Conservation (phyloP, 2,113 vertebrate genomes). For the Oreochromis aureus region DNA sequence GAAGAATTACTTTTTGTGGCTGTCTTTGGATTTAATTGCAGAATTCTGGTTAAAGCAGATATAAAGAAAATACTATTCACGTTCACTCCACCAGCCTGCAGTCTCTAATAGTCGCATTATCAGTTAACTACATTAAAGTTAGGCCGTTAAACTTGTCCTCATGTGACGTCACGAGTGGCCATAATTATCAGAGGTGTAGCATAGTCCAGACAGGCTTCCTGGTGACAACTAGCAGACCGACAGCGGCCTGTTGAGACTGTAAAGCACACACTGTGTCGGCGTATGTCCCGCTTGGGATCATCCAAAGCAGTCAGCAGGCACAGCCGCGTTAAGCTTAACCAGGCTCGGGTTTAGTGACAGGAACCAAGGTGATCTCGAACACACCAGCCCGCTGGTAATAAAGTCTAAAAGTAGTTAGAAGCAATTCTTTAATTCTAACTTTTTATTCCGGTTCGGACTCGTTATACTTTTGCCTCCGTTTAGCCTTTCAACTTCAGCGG, state of each 20-base stretch:
- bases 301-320: background rate
- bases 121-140: background rate
- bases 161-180: background rate
- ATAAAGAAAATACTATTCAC: rapidly evolving
- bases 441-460: background rate
- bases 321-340: background rate
- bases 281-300: background rate
- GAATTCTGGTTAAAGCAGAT: background rate
- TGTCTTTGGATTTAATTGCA: background rate
- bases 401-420: background rate
- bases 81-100: rapidly evolving
- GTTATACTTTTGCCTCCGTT: background rate
- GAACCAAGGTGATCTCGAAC: too few relatives aligned
- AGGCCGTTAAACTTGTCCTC: background rate
- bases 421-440: background rate
- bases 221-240: background rate
- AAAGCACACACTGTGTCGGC: background rate
- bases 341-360: rapidly evolving
- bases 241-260: background rate
- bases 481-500: background rate
- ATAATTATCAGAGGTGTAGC: background rate
- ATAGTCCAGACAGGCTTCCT: background rate
- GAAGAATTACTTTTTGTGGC: background rate
- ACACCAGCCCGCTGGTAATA: background rate
- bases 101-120: background rate